Conservation (phyloP, 2,888 invertebrate species). For the Oscheius myriophilus region DNA sequence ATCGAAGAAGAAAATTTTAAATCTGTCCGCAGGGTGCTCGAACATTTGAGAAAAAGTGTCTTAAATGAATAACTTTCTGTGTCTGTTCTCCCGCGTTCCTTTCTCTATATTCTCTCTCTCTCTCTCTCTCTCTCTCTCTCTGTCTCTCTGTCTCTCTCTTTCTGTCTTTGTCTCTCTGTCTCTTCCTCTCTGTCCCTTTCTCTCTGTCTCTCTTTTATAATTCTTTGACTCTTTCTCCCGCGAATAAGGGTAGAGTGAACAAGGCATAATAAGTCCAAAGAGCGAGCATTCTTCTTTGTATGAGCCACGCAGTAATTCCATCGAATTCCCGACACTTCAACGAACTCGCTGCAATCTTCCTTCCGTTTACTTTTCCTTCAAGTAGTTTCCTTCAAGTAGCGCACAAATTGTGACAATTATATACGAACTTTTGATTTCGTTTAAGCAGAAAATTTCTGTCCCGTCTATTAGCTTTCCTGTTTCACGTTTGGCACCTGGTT, state of each 20-base stretch:
- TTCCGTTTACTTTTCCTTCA: background rate
- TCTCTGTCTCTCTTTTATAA: background rate
- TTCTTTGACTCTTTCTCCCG: background rate
- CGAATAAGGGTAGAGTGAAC: background rate
- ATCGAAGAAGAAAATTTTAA: no score
- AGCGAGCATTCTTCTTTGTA: no score
- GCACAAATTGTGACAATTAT: no score
- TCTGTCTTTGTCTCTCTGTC: slow-evolving; percentile 4
- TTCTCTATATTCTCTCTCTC: background rate
- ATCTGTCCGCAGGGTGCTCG: no score
- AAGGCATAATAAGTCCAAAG: no score
- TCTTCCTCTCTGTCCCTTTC: background rate
- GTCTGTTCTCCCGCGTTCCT: no score
- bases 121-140: slow-evolving; percentile 14
- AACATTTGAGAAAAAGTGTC: no score
- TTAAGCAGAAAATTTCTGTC: no score
- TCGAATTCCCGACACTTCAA: slow-evolving; percentile 15
- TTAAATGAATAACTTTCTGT: background rate
- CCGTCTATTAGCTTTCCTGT: no score
- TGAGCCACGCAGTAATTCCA: background rate
- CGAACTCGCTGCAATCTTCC: slow-evolving; percentile 29
- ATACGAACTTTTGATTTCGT: no score
- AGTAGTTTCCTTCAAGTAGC: no score
- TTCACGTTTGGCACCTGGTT: no score
- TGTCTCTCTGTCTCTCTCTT: slow-evolving; percentile 11